Percentiles rank a stretch among this genome's conserved stretches.
phyloP scores from a whole-genome alignment of 2,113 vertebrate species.

The Malurus alboscapulatus region DNA sequence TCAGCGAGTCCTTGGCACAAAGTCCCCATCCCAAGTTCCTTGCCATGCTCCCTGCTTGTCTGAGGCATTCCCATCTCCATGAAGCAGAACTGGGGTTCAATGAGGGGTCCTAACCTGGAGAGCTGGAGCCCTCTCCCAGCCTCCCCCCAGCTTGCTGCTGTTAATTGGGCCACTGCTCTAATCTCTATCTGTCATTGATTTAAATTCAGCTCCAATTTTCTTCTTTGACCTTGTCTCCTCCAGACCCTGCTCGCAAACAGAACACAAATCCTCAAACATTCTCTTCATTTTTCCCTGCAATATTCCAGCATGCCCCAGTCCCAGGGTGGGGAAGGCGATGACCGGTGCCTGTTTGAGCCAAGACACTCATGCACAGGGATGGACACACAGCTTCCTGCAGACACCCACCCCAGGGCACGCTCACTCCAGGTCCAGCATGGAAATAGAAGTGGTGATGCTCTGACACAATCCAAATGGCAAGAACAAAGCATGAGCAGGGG shows the following conservation, averaged over 20 bases:
- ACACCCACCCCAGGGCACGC: not conserved
- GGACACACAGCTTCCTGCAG: not conserved
- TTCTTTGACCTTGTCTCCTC: constrained; percentile 56
- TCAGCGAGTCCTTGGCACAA: not conserved
- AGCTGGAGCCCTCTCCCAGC: not conserved
- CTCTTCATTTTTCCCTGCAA: not conserved
- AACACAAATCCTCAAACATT: constrained; percentile 28
- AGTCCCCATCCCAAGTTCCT: not conserved
- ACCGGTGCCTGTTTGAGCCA: rapidly evolving
- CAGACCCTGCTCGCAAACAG: not conserved
- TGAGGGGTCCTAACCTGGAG: not conserved
- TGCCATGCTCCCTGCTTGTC: not conserved
- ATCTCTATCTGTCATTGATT: constrained; percentile 59
- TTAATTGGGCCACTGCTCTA: constrained; percentile 13
- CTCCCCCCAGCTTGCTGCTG: not conserved
- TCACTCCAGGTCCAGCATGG: not conserved
- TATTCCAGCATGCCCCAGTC: not conserved
- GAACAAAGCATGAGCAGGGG: not conserved
- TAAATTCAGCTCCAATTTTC: constrained; percentile 55
- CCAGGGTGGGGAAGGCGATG: not conserved
- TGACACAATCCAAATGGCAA: not conserved
- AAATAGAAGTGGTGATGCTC: not conserved
- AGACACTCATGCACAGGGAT: not conserved
- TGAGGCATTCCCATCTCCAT: not conserved
- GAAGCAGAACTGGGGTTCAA: not conserved